Evolutionary conservation across 2,797 vertebrate species (phyloP).

Genomic region (Fringilla coelebs): DNA sequence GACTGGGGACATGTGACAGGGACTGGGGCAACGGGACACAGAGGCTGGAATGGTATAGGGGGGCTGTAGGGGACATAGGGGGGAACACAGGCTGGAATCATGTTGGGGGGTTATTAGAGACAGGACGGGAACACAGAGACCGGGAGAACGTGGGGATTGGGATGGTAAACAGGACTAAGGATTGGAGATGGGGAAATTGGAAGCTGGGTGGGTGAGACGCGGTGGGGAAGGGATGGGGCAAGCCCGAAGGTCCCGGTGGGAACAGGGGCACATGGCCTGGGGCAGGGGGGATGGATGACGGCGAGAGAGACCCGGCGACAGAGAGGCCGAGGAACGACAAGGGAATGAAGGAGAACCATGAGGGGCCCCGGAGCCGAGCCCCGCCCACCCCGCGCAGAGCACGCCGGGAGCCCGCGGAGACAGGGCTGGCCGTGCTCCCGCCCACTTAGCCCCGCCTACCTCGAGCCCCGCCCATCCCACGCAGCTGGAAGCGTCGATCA

Average conservation of each 20-base stretch:
- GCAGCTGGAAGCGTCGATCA: rapidly evolving
- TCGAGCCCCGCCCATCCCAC: no score
- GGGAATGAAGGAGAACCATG: rapidly evolving
- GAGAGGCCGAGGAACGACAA: no score
- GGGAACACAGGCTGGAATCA: neutral
- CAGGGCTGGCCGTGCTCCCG: no score
- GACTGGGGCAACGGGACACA: neutral
- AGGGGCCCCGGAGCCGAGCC: no score
- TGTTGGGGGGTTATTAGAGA: no score
- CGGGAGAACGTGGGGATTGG: no score
- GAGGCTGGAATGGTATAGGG: neutral
- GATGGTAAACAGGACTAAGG: no score
- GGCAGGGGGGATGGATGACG: neutral
- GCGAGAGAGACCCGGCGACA: rapidly evolving
- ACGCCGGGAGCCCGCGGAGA: neutral
- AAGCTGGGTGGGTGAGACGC: no score
- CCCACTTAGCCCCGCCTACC: neutral
- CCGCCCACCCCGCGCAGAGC: neutral
- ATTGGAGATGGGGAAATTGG: neutral
- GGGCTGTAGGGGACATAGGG: neutral
- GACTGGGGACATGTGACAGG: rapidly evolving
- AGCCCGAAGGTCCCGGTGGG: neutral
- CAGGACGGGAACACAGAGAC: no score
- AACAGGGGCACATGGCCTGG: no score
- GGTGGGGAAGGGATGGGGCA: neutral